Base-by-base conservation (phyloP, 2,113 vertebrate genomes). In the Corynorhinus townsendii region DNA sequence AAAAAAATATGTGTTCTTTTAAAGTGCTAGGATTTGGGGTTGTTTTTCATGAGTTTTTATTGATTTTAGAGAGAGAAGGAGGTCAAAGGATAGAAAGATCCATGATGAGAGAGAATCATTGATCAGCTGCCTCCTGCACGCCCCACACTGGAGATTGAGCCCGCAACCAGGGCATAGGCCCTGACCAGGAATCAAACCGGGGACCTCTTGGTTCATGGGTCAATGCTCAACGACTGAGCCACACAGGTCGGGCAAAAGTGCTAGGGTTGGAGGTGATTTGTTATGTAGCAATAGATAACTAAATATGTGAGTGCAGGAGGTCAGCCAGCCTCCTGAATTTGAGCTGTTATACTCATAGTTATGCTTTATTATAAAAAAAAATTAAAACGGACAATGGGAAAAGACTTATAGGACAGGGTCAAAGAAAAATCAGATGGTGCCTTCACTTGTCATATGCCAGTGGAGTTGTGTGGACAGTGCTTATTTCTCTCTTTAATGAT, bases 301-400 rank as follows among this genome's bases (percentile, higher is more conserved):
- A 84, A 64, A 38, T 22, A 47, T 38, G 2, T 77, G 6, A 72
- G 14, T 62, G 84, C 77, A 40, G 11, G 9, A 64, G 20, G 10
- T 82, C 79, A 91, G n/a, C 49, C 40, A 54, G 8, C 75, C 8
- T 30, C 45, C 16, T 38, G 11, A 80, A 86, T 20, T 75, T 56
- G 15, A 52, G 3, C 22, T 73, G 1, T 68, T 86, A 45, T 26
- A 26, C 1, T 52, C 6, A 30, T 20, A 24, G 14, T 64, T 68
- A n/a, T n/a, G 22, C 28, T 72, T 93, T 90, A 84, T 71, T 35
- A 33, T 30, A 76, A 97, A 96, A 75, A 4, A 14, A 87, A 17
- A 85, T 88, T 56, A 81, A 75, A 88, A 33, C 71, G 0, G 11
- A 28, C n/a, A 59, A 59, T n/a, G 1, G 72, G 35, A 47, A 79